Evolutionary conservation across 2,888 invertebrate species (phyloP), one percentile per base, ranked within the genome.

Genomic region (Hirtodrosophila trivittata): DNA sequence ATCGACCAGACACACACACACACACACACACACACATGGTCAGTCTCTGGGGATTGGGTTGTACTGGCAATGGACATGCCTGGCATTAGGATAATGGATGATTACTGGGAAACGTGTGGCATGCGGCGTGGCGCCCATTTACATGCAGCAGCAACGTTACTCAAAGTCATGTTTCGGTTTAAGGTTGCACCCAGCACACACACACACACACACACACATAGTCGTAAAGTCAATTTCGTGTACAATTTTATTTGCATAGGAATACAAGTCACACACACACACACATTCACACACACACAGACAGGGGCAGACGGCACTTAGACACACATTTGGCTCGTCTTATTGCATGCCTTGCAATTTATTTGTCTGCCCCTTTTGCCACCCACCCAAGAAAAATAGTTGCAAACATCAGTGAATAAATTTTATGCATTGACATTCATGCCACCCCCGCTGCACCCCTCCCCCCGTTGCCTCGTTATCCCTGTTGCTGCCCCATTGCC

Each of bases 71-170:
- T 63, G 82, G 65, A 82, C 82, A 67, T 71, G 68, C 41, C 63
- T 69, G 81, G 82, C 87, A 87, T 87, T 88, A 81, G 76, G 75
- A 88, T 87, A 88, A 87, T 87, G 77, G 81, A 87, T 88, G 88
- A 85, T 82, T 80, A 87, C 73, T 72, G 76, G 75, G 38, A 73
- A 86, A 88, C 84, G 87, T 86, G 83, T 85, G 66, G 84, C 81
- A 64, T 65, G 70, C 66, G 62, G 82, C 67, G 65, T 66, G 70
- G 83, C 55, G 75, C 78, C 78, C 71, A 88, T 82, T 86, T 73
- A 73, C 74, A 76, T 86, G 73, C 77, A 73, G 78, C 81, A 67
- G 72, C 76, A 81, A 84, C 86, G 86, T 82, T 86, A 84, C 50
- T 84, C 82, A 82, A 82, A 86, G 82, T 82, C 86, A 86, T 75